Evolutionary conservation across 2,888 invertebrate species (phyloP), one percentile per base, ranked within the genome.

Genomic region (Nomada fabriciana): DNA sequence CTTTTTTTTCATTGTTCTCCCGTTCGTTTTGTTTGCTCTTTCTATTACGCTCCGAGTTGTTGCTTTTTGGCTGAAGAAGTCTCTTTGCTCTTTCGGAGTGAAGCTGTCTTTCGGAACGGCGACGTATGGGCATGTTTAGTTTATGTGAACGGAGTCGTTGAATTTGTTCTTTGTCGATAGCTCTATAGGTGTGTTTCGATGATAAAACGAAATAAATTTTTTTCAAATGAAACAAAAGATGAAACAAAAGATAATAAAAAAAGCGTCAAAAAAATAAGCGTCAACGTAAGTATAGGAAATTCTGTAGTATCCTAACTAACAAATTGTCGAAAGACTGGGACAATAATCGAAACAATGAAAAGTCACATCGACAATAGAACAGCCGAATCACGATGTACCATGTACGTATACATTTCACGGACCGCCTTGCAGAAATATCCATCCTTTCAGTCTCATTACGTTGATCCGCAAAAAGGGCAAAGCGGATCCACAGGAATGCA

Each of bases 151-250:
- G n/a, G 15, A 15, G 55, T 42, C 53, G 55, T 68, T 68, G 53
- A 29, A 68, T 42, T 43, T 53, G 68, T 43, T 43, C 55, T 23
- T 36, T 23, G 42, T 43, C 68, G 55, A 55, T 5, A 7, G 50
- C 13, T 50, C 64, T 2, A n/a, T 13, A n/a, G 9, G 18, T 10
- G 42, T 7, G 36, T 7, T 36, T 36, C 36, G 1, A 36, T 7
- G 36, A 36, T 5, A 7, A 1, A 5, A 7, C 36, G 36, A 36
- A 36, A 36, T 5, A 7, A 36, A 7, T 36, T 7, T 36, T 7
- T 36, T 7, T 36, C 36, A 7, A 36, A 36, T 36, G 36, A 36
- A 36, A 36, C 36, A 5, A 36, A 7, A 0, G 36, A 36, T 36
- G 36, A 7, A 36, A 36, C 36, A 7, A 36, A 36, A 36, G 36